Percentiles rank a stretch among this genome's conserved stretches.
These are phyloP conservation scores for Yponomeuta sedellus DNA, from an alignment of 2,888 invertebrate species.

Conservation along the genomic window DNA sequence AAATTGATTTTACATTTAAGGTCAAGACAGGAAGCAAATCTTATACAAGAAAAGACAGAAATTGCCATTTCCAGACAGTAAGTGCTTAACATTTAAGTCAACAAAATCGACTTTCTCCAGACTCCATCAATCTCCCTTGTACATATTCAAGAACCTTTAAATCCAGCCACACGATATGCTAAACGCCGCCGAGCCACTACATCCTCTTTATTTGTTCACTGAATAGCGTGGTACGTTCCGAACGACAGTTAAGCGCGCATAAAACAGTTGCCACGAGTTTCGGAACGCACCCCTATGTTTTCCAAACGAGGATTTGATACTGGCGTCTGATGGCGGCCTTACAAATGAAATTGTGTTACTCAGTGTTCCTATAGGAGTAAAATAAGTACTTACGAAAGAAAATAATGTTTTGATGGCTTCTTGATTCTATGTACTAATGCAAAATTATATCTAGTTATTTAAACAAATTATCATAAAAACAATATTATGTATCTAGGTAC, in stretches of 20 bases:
- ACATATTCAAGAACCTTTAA: background rate
- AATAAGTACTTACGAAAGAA: too few relatives aligned
- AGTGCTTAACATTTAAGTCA: background rate
- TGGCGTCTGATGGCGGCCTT: background rate
- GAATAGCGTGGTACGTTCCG: slow-evolving; percentile 68
- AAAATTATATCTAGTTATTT: too few relatives aligned
- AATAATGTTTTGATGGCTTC: too few relatives aligned
- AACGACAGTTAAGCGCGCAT: slow-evolving; percentile 43
- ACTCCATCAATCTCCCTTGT: background rate
- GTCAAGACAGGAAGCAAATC: too few relatives aligned
- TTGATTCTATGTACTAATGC: too few relatives aligned
- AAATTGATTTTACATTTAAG: too few relatives aligned
- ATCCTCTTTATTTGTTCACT: slow-evolving; percentile 66
- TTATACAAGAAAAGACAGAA: background rate
- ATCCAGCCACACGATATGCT: slow-evolving; percentile 9
- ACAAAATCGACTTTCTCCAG: background rate
- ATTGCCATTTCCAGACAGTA: background rate
- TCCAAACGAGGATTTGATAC: slow-evolving; percentile 71
- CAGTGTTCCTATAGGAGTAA: too few relatives aligned
- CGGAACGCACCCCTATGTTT: slow-evolving; percentile 60
- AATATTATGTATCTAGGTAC: too few relatives aligned
- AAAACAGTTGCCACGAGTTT: slow-evolving; percentile 39
- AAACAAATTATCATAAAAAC: too few relatives aligned
- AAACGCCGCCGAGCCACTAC: slow-evolving; percentile 1
- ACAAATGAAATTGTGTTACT: too few relatives aligned